These are phyloP conservation scores for Scaptomyza parva DNA, from an alignment of 2,888 invertebrate genomes.

Conservation along the genomic window DNA sequence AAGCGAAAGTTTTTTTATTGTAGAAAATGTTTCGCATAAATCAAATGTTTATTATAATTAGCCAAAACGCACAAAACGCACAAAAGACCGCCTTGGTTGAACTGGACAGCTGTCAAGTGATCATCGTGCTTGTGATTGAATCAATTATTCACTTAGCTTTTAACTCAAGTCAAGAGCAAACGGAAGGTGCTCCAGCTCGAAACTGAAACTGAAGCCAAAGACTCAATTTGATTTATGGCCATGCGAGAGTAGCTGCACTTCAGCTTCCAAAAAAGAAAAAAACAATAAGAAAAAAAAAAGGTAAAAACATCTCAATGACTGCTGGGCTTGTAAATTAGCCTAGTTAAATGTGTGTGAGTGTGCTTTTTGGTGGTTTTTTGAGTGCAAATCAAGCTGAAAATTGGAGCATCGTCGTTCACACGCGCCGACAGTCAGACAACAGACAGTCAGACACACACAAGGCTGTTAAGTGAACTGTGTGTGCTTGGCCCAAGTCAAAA, in stretches of 20 bases:
- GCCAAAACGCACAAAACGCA: constrained; percentile 3
- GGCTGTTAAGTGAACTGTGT: constrained; percentile 50
- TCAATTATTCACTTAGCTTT: constrained; percentile 54
- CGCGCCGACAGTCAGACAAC: constrained; percentile 65
- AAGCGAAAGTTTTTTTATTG: constrained; percentile 50
- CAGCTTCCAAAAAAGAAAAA: not conserved
- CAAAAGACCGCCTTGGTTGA: constrained; percentile 2
- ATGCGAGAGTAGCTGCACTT: constrained; percentile 16
- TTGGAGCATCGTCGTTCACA: constrained; percentile 69
- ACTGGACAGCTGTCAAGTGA: constrained; percentile 31
- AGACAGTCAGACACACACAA: no score
- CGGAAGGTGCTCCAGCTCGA: constrained; percentile 58
- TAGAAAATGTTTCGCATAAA: constrained; percentile 27
- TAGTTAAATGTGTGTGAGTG: constrained; percentile 28
- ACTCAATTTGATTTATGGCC: constrained; percentile 52
- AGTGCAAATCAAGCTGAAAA: constrained; percentile 63
- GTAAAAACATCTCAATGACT: constrained; percentile 24
- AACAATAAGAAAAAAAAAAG: no score
- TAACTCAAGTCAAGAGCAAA: constrained; percentile 46
- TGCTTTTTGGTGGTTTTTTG: constrained; percentile 17
- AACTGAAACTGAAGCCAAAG: constrained; percentile 28
- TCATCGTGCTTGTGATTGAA: constrained; percentile 37
- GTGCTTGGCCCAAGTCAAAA: constrained; percentile 41
- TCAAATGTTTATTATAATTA: constrained; percentile 30
- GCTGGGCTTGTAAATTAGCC: constrained; percentile 64